Base-by-base conservation (phyloP, 2,113 vertebrate species). In the Prietella phreatophila region DNA sequence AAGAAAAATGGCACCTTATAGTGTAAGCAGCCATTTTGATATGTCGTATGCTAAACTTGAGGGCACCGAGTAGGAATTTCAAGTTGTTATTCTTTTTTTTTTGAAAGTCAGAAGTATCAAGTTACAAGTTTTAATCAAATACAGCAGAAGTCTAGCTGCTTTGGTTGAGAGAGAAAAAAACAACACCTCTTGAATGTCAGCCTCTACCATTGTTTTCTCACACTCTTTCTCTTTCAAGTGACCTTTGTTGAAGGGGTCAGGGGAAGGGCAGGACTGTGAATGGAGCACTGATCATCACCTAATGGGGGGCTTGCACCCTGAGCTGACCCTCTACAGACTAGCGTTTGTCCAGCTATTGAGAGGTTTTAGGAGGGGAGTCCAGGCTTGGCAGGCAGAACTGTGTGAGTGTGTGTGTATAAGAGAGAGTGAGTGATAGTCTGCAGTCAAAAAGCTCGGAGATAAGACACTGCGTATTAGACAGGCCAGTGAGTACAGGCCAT, bases 161-260 rank as follows among this genome's bases (percentile, higher is more conserved):
- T 42, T 69, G 63, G 61, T 25, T 11, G 9, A 61, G 5, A 14
- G 11, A 27, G 55, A 17, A 60, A 60, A 36, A 36, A 36, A 47
- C 55, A n/a, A 36, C 65, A 73, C n/a, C 27, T 19, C 20, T 36
- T 36, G 63, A 39, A 71, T 80, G 78, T 87, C 81, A 78, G 85
- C 60, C 27, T 71, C 17, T 20, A 82, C 63, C 55, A 67, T 89
- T 39, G 65, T n/a, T 90, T 86, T 88, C 84, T 75, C 87, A 79
- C 83, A 85, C 80, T 73, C 36, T 11, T 27, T 13, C 14, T 39
- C 36, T 87, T 89, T 87, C 75, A 39, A 17, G 20, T 84, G 82
- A 88, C 87, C 87, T 88, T 85, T 88, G 82, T 80, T 53, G 60
- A 75, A 85, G 87, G 87, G 82, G 71, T 88, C 61, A 85, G 47